A percentile compares a stretch with the other conserved stretches of the same genome.
phyloP scores from a whole-genome alignment of 2,113 vertebrate species.

The Hyperopisus bebe region DNA sequence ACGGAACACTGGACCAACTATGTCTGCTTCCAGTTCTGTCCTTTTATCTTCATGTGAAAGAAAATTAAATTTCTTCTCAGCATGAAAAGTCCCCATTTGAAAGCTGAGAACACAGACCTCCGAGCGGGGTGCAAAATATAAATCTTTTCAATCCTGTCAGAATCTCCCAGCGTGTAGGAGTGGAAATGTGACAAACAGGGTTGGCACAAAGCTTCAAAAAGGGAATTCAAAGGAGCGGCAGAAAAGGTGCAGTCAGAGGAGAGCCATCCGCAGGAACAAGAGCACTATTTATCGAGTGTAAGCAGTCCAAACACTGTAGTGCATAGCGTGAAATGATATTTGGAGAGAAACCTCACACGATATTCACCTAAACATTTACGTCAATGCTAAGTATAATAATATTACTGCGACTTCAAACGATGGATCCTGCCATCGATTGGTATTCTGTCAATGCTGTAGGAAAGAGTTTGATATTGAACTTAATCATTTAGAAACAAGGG shows the following conservation, averaged over 20 bases:
- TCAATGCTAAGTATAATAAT: background rate
- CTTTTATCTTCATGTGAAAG: conserved; percentile 8
- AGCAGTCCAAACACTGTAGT: background rate
- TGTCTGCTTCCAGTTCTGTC: background rate
- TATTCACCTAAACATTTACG: background rate
- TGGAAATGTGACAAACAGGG: conserved; percentile 13
- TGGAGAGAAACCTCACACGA: background rate
- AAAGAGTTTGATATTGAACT: background rate
- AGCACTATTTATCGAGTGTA: background rate
- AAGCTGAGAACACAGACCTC: conserved; percentile 6
- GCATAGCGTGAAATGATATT: background rate
- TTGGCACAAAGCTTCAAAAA: background rate
- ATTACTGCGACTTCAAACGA: background rate
- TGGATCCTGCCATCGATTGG: background rate
- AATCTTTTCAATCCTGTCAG: conserved; percentile 12
- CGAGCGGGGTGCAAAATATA: background rate
- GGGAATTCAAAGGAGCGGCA: background rate
- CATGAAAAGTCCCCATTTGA: conserved; percentile 6
- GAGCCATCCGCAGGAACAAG: background rate
- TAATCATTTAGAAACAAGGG: background rate
- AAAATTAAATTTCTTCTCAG: background rate
- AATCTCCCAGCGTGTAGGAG: conserved; percentile 3
- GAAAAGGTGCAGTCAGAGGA: background rate
- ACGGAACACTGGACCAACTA: background rate
- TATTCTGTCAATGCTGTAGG: background rate